phyloP scores from a whole-genome alignment of 2,797 vertebrate species.

The Sebastes kiyomatsui region DNA sequence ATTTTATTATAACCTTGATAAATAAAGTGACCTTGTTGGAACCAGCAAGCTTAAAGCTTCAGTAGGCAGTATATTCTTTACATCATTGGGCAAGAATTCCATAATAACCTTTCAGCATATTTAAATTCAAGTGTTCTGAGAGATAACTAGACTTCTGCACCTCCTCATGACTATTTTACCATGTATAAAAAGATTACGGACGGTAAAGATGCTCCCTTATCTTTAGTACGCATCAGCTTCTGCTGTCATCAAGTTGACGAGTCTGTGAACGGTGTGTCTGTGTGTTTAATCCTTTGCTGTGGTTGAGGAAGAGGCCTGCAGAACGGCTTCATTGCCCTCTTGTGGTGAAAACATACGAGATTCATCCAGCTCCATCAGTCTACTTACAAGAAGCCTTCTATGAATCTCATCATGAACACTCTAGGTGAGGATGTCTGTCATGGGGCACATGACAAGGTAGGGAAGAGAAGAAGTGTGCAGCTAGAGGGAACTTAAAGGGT shows the following conservation, averaged over 20 bases:
- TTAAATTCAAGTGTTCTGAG: too few species aligned
- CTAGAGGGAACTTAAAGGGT: background rate
- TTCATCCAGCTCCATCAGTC: background rate
- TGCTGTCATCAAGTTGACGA: conserved; percentile 35
- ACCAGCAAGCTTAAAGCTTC: too few species aligned
- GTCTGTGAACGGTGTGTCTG: conserved; percentile 39
- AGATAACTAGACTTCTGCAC: too few species aligned
- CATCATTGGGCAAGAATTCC: too few species aligned
- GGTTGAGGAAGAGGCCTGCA: conserved; percentile 62
- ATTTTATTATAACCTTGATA: too few species aligned
- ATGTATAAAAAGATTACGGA: conserved; percentile 19
- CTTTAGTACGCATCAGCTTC: too few species aligned
- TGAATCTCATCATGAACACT: background rate
- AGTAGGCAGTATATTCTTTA: too few species aligned
- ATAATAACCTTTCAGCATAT: too few species aligned
- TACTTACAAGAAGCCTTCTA: background rate
- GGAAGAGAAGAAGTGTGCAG: background rate
- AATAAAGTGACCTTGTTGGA: too few species aligned
- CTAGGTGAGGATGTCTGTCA: background rate
- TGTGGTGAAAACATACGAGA: conserved; percentile 65
- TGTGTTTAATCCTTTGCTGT: background rate
- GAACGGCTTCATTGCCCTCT: conserved; percentile 88
- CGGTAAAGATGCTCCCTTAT: conserved; percentile 27
- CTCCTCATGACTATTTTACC: too few species aligned
- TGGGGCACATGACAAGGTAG: background rate